A percentile compares a stretch with the other conserved stretches of the same genome.
phyloP scores from a whole-genome alignment of 2,888 invertebrate genomes.

The Acleris laterana region DNA sequence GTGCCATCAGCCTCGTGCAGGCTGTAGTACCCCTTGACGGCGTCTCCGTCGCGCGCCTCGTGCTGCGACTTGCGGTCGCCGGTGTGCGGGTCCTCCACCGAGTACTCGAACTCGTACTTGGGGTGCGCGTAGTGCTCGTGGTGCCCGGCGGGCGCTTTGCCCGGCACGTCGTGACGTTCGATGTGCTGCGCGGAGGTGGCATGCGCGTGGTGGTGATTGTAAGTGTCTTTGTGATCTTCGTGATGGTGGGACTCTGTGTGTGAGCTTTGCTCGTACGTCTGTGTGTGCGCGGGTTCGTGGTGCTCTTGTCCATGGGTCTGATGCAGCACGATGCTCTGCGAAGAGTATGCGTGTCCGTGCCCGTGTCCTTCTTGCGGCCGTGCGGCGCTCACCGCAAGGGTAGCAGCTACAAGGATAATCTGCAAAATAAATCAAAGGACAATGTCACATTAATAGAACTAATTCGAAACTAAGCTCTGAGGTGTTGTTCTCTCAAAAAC shows the following conservation, averaged over 20 bases:
- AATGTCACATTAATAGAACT: too few relatives aligned
- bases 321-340: slow-evolving; percentile 54
- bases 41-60: slow-evolving; percentile 80
- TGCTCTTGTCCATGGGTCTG: slow-evolving; percentile 47
- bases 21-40: slow-evolving; percentile 83
- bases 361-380: slow-evolving; percentile 49
- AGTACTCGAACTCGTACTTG: slow-evolving; percentile 75
- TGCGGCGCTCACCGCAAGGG: slow-evolving; percentile 45
- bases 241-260: slow-evolving; percentile 22
- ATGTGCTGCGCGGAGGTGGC: slow-evolving; percentile 55
- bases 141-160: slow-evolving; percentile 38
- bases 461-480: too few relatives aligned
- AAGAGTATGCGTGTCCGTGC: slow-evolving; percentile 51
- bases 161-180: slow-evolving; percentile 45
- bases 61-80: slow-evolving; percentile 79
- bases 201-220: slow-evolving; percentile 50
- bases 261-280: slow-evolving; percentile 5
- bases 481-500: too few relatives aligned
- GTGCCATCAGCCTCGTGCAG: slow-evolving; percentile 66
- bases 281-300: slow-evolving; percentile 35
- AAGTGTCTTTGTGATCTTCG: slow-evolving; percentile 39
- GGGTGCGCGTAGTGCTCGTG: slow-evolving; percentile 60
- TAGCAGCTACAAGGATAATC: slow-evolving; percentile 45
- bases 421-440: slow-evolving; percentile 19
- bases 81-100: slow-evolving; percentile 76